These are phyloP conservation scores for Nomada lathburiana DNA, from an alignment of 2,888 invertebrate genomes.

Conservation along the genomic window DNA sequence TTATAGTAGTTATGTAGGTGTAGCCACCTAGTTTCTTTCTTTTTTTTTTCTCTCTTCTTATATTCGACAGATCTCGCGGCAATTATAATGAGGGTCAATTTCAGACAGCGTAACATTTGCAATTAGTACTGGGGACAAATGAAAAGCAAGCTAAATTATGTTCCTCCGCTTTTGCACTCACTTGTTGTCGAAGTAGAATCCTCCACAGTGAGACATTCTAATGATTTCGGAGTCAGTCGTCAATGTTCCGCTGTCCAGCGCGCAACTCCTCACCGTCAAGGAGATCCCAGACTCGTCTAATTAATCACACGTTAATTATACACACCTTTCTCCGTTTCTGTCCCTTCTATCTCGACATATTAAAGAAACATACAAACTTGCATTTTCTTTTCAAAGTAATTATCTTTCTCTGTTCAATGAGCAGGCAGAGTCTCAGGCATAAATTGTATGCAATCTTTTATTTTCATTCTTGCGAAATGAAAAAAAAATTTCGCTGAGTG, in stretches of 20 bases:
- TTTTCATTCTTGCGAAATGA: no score
- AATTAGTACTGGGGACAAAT: slow-evolving; percentile 1
- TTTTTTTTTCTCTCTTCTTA: background rate
- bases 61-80: background rate
- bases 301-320: slow-evolving; percentile 79
- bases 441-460: no score
- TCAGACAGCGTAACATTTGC: slow-evolving; percentile 21
- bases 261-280: slow-evolving; percentile 96
- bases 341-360: background rate
- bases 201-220: slow-evolving; percentile 98
- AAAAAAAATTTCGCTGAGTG: no score
- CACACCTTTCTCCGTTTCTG: background rate
- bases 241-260: slow-evolving; percentile 96
- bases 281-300: slow-evolving; percentile 92
- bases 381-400: no score
- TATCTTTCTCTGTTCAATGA: no score
- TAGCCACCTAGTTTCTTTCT: background rate
- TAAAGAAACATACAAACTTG: no score
- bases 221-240: slow-evolving; percentile 98
- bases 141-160: slow-evolving; percentile 12
- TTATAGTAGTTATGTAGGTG: background rate
- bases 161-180: slow-evolving; percentile 81
- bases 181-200: slow-evolving; percentile 95
- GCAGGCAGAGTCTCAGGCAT: no score
- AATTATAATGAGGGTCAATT: slow-evolving; percentile 28